These are phyloP conservation scores for Plecturocebus donacophilus DNA, from an alignment of 2,113 vertebrate species.

Conservation along the genomic window DNA sequence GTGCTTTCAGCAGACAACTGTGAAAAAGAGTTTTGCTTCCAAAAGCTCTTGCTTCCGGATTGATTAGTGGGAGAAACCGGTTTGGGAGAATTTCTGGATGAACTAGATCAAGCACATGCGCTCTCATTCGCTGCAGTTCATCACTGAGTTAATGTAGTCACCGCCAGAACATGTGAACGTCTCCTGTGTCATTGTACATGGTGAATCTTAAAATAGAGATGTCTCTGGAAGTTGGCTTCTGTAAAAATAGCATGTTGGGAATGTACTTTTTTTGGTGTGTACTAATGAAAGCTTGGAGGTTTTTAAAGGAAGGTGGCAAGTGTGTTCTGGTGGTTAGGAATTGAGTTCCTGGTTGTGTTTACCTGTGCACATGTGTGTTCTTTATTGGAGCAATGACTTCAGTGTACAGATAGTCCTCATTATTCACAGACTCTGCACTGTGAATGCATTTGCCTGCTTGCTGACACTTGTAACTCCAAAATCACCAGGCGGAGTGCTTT, in stretches of 20 bases:
- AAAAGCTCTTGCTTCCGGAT: neutral
- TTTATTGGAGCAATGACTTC: neutral
- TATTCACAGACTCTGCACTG: fast-evolving
- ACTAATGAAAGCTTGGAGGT: neutral
- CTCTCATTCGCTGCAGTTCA: neutral
- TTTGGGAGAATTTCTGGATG: neutral
- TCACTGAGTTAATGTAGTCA: fast-evolving
- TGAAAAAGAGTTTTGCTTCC: neutral
- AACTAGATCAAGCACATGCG: fast-evolving
- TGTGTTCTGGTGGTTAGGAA: neutral
- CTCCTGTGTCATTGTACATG: neutral
- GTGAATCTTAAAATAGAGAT: neutral
- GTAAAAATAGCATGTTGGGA: neutral
- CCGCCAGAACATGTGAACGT: fast-evolving
- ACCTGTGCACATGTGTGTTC: fast-evolving
- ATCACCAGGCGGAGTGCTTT: fast-evolving
- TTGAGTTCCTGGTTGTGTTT: neutral
- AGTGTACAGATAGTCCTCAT: fast-evolving
- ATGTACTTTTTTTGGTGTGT: neutral
- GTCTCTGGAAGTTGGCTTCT: neutral
- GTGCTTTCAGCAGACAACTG: neutral
- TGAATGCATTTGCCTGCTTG: fast-evolving
- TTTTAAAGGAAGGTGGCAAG: neutral
- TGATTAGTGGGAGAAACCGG: fast-evolving
- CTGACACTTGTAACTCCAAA: fast-evolving